phyloP scores from a whole-genome alignment of 2,888 invertebrate species.

The Megalurothrips usitatus region DNA sequence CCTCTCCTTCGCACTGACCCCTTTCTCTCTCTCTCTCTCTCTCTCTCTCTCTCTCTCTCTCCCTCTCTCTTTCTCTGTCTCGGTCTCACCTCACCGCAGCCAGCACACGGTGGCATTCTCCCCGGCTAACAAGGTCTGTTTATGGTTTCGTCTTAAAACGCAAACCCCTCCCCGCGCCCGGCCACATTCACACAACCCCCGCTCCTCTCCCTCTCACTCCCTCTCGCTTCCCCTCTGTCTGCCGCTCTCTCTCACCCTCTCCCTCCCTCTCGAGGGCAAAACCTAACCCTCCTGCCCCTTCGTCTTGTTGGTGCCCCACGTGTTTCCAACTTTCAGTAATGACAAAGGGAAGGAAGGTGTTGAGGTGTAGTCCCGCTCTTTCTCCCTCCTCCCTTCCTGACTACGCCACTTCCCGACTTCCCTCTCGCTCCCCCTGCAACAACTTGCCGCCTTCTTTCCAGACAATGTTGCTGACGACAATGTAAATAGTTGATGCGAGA shows the following conservation, averaged over 20 bases:
- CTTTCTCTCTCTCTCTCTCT: no score
- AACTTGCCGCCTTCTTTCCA: background rate
- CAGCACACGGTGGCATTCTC: no score
- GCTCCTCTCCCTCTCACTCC: background rate
- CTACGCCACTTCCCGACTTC: background rate
- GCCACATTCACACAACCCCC: no score
- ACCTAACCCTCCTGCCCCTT: background rate
- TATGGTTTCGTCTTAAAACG: no score
- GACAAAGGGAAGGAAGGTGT: background rate
- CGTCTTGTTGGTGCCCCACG: background rate
- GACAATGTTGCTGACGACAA: slow-evolving; percentile 11
- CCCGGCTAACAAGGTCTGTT: no score
- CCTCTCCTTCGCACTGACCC: no score
- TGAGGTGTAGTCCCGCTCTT: background rate
- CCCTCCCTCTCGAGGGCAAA: background rate
- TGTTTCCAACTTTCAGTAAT: slow-evolving; percentile 2
- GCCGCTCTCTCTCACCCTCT: background rate
- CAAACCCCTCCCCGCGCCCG: no score
- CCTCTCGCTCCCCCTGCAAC: background rate
- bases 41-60: no score
- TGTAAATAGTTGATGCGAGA: background rate
- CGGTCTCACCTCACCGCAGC: no score
- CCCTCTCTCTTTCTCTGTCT: no score
- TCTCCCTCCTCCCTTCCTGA: background rate
- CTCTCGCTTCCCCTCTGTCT: background rate